Evolutionary conservation across 30 jellyfish, hydroid and myxozoan species (phyloP).

Genomic region (Aurelia aurita complex sp. Pacific): DNA sequence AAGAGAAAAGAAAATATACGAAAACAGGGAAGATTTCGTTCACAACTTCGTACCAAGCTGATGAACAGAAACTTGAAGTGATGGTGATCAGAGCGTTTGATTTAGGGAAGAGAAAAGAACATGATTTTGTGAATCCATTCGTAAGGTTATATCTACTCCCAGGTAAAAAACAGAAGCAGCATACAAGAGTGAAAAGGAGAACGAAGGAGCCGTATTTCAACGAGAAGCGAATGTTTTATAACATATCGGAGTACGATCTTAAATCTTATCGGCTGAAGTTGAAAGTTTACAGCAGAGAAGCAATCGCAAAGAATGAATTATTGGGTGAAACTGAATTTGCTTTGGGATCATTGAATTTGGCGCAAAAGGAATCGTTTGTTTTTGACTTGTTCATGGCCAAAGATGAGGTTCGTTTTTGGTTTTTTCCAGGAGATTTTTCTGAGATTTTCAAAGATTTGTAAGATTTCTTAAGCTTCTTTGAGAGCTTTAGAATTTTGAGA

Average conservation of each 20-base stretch:
- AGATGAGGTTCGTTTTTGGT: slow-evolving; percentile 57
- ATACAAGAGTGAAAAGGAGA: slow-evolving; percentile 73
- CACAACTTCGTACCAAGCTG: slow-evolving; percentile 48
- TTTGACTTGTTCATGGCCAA: slow-evolving; percentile 68
- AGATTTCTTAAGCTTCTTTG: no score
- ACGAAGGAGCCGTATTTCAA: slow-evolving; percentile 87
- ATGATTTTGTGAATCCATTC: slow-evolving; percentile 71
- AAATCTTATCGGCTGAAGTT: slow-evolving; percentile 64
- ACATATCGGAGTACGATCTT: slow-evolving; percentile 54
- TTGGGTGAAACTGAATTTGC: slow-evolving; percentile 96
- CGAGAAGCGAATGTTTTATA: slow-evolving; percentile 63
- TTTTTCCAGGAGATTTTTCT: not conserved
- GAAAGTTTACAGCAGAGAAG: slow-evolving; percentile 77
- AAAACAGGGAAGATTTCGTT: slow-evolving; percentile 84
- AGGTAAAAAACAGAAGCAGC: slow-evolving; percentile 91
- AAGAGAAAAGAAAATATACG: slow-evolving; percentile 8
- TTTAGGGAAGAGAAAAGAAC: slow-evolving; percentile 62
- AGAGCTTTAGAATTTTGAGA: no score
- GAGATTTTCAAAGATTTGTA: no score
- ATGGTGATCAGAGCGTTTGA: slow-evolving; percentile 61
- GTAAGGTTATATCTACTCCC: slow-evolving; percentile 85
- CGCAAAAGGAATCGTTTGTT: slow-evolving; percentile 68
- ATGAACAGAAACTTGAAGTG: slow-evolving; percentile 54
- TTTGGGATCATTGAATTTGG: slow-evolving; percentile 56
- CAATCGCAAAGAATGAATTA: slow-evolving; percentile 59